These are phyloP conservation scores for Sylvia atricapilla DNA, from an alignment of 2,113 vertebrate species.

Conservation along the genomic window DNA sequence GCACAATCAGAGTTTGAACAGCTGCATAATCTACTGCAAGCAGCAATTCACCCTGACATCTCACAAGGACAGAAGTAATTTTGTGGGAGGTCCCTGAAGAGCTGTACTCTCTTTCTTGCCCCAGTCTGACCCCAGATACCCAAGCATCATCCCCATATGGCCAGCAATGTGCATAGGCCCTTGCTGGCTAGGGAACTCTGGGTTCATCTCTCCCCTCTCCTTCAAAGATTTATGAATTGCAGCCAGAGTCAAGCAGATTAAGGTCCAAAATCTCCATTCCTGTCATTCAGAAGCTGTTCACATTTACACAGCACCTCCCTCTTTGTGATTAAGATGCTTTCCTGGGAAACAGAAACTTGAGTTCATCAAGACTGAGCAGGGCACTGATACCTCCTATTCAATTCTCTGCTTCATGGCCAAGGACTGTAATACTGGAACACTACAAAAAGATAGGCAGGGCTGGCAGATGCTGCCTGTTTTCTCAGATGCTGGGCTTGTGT, in stretches of 20 bases:
- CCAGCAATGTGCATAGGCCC: neutral
- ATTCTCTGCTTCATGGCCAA: neutral
- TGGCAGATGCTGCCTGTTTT: neutral
- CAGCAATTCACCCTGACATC: slow-evolving; percentile 27
- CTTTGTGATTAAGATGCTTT: neutral
- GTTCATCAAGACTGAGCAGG: neutral
- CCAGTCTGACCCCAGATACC: neutral
- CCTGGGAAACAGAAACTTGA: neutral
- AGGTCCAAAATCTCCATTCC: slow-evolving; percentile 1
- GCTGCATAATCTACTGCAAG: neutral
- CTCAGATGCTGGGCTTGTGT: neutral
- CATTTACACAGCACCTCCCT: neutral
- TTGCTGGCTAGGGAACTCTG: neutral
- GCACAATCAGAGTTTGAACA: slow-evolving; percentile 35
- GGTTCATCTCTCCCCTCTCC: neutral
- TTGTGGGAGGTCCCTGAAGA: slow-evolving; percentile 9
- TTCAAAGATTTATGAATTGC: neutral
- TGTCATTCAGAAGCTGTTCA: slow-evolving; percentile 36
- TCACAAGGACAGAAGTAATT: slow-evolving; percentile 21
- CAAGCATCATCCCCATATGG: neutral
- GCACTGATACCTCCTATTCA: neutral
- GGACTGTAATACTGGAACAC: neutral
- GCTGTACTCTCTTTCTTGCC: neutral
- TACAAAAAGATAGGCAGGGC: neutral
- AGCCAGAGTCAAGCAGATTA: neutral